Percentiles rank a stretch among this genome's conserved stretches.
These are phyloP conservation scores for Sarcophaga caerulescens DNA, from an alignment of 2,888 invertebrate species.

Conservation along the genomic window DNA sequence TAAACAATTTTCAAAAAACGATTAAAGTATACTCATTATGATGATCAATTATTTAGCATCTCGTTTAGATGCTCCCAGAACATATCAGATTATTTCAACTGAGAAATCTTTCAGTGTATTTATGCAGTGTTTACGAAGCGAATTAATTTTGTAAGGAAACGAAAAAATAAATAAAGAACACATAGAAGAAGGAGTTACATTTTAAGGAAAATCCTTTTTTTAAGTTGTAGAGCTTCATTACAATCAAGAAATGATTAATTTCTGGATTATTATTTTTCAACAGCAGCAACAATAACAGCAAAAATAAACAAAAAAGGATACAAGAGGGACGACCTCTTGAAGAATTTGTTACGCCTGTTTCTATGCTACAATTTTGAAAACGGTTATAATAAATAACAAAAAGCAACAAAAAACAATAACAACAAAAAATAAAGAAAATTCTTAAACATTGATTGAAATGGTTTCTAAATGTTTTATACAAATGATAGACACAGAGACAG, in stretches of 20 bases:
- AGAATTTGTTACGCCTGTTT: slow-evolving; percentile 49
- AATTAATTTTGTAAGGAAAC: slow-evolving; percentile 36
- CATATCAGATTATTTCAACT: too few species aligned
- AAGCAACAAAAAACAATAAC: slow-evolving; percentile 3
- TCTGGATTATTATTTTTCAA: slow-evolving; percentile 53
- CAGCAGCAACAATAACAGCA: slow-evolving; percentile 16
- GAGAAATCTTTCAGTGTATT: background rate
- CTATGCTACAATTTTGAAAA: slow-evolving; percentile 30
- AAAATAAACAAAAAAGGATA: slow-evolving; percentile 18
- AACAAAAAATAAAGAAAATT: background rate
- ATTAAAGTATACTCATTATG: too few species aligned
- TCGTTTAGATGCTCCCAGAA: too few species aligned
- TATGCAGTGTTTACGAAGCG: background rate
- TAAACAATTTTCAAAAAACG: too few species aligned
- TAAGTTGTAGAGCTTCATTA: slow-evolving; percentile 48
- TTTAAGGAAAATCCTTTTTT: slow-evolving; percentile 57
- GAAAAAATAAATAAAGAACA: slow-evolving; percentile 8
- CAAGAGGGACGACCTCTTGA: slow-evolving; percentile 23
- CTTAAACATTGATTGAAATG: slow-evolving; percentile 18
- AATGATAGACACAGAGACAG: slow-evolving; percentile 4
- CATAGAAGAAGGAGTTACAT: slow-evolving; percentile 58
- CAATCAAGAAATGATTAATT: slow-evolving; percentile 61
- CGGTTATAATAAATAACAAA: background rate
- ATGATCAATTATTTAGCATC: too few species aligned
- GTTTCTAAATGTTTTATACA: slow-evolving; percentile 1